Conservation (phyloP, 2,113 vertebrate genomes). For the Chascanopsetta lugubris region DNA sequence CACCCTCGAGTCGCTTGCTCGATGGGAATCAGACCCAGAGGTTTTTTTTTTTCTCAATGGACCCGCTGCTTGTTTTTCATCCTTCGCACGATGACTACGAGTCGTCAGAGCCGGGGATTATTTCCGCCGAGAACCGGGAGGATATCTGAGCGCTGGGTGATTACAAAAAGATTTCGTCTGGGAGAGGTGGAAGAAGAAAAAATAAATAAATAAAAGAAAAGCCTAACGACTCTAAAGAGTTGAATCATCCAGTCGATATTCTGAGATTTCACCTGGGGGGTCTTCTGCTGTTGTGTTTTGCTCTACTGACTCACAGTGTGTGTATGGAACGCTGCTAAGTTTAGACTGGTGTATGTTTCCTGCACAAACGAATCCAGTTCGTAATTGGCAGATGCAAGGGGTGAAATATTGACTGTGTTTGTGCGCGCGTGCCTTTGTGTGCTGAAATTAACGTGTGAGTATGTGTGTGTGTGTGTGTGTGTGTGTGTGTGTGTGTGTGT, state of each 20-base stretch:
- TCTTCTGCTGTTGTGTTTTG: constrained; percentile 69
- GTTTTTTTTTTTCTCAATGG: constrained; percentile 62
- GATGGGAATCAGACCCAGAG: constrained; percentile 41
- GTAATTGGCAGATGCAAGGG: constrained; percentile 77
- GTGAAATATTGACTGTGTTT: constrained; percentile 71
- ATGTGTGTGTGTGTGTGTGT: constrained; percentile 20
- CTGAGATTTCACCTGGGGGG: constrained; percentile 76
- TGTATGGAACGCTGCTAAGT: constrained; percentile 75
- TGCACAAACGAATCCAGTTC: constrained; percentile 69
- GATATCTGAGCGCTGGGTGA: constrained; percentile 47
- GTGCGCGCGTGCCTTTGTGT: constrained; percentile 21
- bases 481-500: constrained; percentile 22
- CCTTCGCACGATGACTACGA: constrained; percentile 44
- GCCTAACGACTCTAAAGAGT: constrained; percentile 63
- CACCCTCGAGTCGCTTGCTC: constrained; percentile 65
- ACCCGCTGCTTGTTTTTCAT: constrained; percentile 28
- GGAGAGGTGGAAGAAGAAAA: background rate
- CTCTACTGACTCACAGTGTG: constrained; percentile 74
- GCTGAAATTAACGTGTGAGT: constrained; percentile 18
- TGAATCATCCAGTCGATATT: constrained; percentile 76
- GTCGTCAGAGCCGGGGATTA: constrained; percentile 59
- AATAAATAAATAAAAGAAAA: constrained; percentile 51
- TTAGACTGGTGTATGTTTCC: constrained; percentile 75
- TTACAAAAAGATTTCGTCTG: constrained; percentile 46
- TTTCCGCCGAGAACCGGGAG: constrained; percentile 43